A percentile compares a stretch with the other conserved stretches of the same genome.
phyloP scores from a whole-genome alignment of 2,797 vertebrate genomes.

The Rallus crepitans region DNA sequence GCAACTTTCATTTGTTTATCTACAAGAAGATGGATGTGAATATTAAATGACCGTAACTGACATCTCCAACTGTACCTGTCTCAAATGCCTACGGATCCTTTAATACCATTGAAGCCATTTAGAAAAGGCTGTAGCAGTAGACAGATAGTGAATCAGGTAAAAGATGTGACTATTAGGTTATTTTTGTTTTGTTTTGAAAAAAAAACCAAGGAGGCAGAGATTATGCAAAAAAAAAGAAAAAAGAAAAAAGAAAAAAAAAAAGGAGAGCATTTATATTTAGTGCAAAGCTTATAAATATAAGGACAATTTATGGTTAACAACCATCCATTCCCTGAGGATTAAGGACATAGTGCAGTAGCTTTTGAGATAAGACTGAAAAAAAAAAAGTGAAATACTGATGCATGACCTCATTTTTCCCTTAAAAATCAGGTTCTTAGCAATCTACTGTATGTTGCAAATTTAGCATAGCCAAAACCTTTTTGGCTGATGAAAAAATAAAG shows the following conservation, averaged over 20 bases:
- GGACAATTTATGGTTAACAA: not conserved
- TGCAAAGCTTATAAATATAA: not conserved
- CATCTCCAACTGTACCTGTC: not conserved
- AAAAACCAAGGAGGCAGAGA: not conserved
- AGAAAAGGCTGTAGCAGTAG: not conserved
- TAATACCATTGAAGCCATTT: not conserved
- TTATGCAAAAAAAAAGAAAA: not conserved
- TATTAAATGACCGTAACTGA: not conserved
- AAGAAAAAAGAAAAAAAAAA: not conserved
- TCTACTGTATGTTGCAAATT: not conserved
- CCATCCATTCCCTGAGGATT: not conserved
- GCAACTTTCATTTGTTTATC: not conserved
- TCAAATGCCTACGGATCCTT: not conserved
- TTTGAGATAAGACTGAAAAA: not conserved
- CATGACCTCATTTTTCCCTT: not conserved
- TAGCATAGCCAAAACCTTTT: not conserved
- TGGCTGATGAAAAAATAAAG: not conserved
- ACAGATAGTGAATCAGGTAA: not conserved
- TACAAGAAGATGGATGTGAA: not conserved
- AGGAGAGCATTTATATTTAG: not conserved
- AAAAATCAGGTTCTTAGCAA: not conserved
- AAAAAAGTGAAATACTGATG: not conserved
- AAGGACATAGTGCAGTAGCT: not conserved
- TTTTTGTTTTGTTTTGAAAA: not conserved
- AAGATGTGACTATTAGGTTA: not conserved